Base-by-base conservation (phyloP, 2,113 vertebrate species). In the Anarhynchus alexandrinus region DNA sequence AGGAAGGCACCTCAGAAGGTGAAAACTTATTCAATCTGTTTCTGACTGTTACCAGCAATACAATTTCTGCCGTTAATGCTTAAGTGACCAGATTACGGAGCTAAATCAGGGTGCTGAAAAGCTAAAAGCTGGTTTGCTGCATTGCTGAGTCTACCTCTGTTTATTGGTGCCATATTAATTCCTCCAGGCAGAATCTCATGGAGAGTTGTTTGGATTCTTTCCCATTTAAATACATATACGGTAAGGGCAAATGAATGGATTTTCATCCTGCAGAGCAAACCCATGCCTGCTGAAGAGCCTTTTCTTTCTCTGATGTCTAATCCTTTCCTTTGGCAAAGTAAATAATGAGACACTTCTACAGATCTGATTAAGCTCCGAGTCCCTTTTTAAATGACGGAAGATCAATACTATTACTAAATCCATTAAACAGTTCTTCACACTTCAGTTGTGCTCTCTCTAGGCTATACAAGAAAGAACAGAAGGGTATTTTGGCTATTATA, bases 331-430 rank as follows among this genome's bases (percentile, higher is more conserved):
- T 90, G 89, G 93, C 79, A 91, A 96, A 94, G 55, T 94, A 93
- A 96, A 96, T 94, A 88, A 94, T 82, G 76, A 94, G 83, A 87
- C 45, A 45, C 59, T 91, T 92, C 65, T 89, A 42, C 57, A 77
- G 86, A 92, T 96, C 90, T 94, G 84, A 94, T 97, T 94, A 97
- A 96, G 49, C 74, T 79, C 64, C 1, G 4, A 57, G 36, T 88
- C 88, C 80, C 47, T 81, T 88, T 83, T 91, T 74, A 79, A 95
- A 86, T 59, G 76, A 86, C 47, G 66, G 72, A 70, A 66, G 72
- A 97, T 97, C 97, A 93, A 96, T 97, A 86, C 82, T 94, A 95
- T 96, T 93, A 86, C 71, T 86, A 96, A 94, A 96, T 90, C 86
- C 84, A 92, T 95, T 92, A 95, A 90, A 74, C 29, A 59, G 78